These are phyloP conservation scores for Leptatherina wallacei DNA, from an alignment of 2,797 vertebrate genomes.

Conservation along the genomic window DNA sequence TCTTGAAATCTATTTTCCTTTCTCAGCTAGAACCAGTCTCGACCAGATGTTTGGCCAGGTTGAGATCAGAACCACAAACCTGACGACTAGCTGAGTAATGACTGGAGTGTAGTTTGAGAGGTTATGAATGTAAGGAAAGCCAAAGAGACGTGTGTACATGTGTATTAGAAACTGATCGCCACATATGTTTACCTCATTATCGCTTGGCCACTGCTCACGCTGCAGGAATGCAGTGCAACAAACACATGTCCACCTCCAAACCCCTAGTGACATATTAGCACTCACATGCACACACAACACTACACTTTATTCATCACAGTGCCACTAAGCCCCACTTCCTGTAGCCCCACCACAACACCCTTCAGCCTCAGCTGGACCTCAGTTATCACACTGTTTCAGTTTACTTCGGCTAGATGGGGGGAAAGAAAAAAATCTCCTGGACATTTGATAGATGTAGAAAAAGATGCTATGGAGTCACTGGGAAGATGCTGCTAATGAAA, in stretches of 20 bases:
- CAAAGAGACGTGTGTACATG: constrained; percentile 26
- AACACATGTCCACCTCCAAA: constrained; percentile 61
- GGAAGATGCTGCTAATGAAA: constrained; percentile 70
- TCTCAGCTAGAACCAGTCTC: constrained; percentile 16
- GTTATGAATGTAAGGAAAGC: constrained; percentile 13
- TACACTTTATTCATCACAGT: constrained; percentile 36
- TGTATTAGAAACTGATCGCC: constrained; percentile 45
- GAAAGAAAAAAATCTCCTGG: constrained; percentile 12
- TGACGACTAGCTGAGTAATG: constrained; percentile 21
- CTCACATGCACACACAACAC: constrained; percentile 6
- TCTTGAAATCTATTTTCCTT: constrained; percentile 9
- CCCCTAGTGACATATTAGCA: constrained; percentile 46
- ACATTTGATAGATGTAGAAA: constrained; percentile 39
- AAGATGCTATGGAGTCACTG: constrained; percentile 42
- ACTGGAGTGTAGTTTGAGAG: background rate
- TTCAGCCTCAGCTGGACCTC: constrained; percentile 23
- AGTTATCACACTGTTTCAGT: constrained; percentile 29
- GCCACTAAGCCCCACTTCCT: constrained; percentile 40
- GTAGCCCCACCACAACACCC: constrained; percentile 15
- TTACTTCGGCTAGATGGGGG: constrained; percentile 26
- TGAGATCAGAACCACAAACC: constrained; percentile 17
- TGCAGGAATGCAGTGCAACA: constrained; percentile 64
- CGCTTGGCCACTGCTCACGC: constrained; percentile 57
- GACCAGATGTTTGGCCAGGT: constrained; percentile 47
- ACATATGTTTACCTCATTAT: constrained; percentile 67